These are phyloP conservation scores for Papilio gigon DNA, from an alignment of 2,888 invertebrate genomes.

Conservation along the genomic window DNA sequence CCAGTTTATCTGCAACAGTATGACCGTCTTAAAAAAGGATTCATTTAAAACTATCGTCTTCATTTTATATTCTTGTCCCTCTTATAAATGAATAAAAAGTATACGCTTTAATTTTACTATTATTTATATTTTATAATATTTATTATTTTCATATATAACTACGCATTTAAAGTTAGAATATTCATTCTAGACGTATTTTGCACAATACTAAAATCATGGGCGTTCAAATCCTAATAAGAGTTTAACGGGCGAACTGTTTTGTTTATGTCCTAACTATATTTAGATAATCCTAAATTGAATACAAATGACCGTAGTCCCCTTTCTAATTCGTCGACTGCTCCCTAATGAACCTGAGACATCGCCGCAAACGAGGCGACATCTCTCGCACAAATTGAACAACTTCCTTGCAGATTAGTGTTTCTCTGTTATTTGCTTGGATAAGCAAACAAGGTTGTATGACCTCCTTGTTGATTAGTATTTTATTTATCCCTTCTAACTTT, in stretches of 20 bases:
- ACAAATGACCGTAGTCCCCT: slow-evolving; percentile 35
- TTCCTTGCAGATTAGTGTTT: slow-evolving; percentile 36
- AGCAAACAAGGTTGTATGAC: slow-evolving; percentile 16
- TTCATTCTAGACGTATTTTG: not conserved
- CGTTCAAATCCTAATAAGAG: slow-evolving; percentile 28
- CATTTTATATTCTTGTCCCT: too few species aligned
- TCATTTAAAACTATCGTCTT: too few species aligned
- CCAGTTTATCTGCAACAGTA: too few species aligned
- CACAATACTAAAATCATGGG: slow-evolving; percentile 6
- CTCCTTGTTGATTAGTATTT: slow-evolving; percentile 20
- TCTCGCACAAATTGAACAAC: slow-evolving; percentile 38
- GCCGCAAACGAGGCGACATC: slow-evolving; percentile 37
- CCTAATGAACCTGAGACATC: slow-evolving; percentile 38
- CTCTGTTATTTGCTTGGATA: slow-evolving; percentile 12
- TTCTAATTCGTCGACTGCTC: slow-evolving; percentile 36
- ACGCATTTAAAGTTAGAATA: not conserved
- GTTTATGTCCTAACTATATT: slow-evolving; percentile 37
- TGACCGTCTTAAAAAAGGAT: too few species aligned
- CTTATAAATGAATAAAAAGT: too few species aligned
- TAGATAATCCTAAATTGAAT: slow-evolving; percentile 40
- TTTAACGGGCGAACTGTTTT: slow-evolving; percentile 30
- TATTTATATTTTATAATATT: not conserved
- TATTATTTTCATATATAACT: not conserved
- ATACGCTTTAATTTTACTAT: too few species aligned
- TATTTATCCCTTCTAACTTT: not conserved